These are phyloP conservation scores for Papilio aristodemus DNA, from an alignment of 1,140 invertebrate genomes.

Conservation along the genomic window DNA sequence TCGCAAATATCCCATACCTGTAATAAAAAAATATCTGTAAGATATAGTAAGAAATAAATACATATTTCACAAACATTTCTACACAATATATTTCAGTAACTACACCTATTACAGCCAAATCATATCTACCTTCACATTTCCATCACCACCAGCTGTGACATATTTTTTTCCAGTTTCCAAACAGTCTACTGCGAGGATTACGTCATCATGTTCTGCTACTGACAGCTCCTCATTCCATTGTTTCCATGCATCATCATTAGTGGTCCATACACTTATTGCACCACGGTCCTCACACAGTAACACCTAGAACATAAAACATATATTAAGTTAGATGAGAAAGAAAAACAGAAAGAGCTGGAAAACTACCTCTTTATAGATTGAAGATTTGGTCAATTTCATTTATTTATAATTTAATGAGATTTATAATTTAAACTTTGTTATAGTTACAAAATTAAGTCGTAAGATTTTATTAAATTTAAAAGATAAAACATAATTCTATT, in stretches of 20 bases:
- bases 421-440: too few relatives aligned
- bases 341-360: too few relatives aligned
- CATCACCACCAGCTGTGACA: slow-evolving; percentile 71
- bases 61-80: not conserved
- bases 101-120: too few relatives aligned
- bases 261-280: slow-evolving; percentile 63
- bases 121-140: slow-evolving; percentile 69
- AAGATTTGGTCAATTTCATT: too few relatives aligned
- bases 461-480: too few relatives aligned
- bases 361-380: too few relatives aligned
- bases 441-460: too few relatives aligned
- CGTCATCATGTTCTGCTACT: slow-evolving; percentile 70
- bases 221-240: slow-evolving; percentile 61
- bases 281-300: slow-evolving; percentile 74
- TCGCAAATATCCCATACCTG: slow-evolving; percentile 69
- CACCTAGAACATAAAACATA: slow-evolving; percentile 49
- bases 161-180: slow-evolving; percentile 56
- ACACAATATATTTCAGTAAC: too few relatives aligned
- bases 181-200: slow-evolving; percentile 60
- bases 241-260: slow-evolving; percentile 57
- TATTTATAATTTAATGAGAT: too few relatives aligned
- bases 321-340: too few relatives aligned
- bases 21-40: slow-evolving; percentile 35
- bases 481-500: too few relatives aligned
- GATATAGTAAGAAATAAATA: not conserved